A percentile compares a stretch with the other conserved stretches of the same genome.
phyloP scores from a whole-genome alignment of 2,113 vertebrate species.

The Psophia crepitans region DNA sequence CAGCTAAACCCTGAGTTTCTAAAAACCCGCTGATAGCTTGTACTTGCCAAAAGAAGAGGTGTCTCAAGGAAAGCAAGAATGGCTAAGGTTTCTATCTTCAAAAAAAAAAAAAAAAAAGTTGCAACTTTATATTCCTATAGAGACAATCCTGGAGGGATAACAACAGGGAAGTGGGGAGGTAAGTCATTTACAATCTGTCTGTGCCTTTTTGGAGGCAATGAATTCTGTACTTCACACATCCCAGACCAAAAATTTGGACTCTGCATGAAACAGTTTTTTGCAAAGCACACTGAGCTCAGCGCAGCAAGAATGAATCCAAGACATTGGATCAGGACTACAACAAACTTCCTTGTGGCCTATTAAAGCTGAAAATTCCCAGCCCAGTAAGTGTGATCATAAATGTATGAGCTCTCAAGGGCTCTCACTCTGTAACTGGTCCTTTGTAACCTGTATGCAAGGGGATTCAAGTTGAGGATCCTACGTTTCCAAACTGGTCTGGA shows the following conservation, averaged over 20 bases:
- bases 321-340: background rate
- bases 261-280: background rate
- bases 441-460: background rate
- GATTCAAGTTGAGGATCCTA: background rate
- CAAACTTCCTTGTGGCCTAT: background rate
- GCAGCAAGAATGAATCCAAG: background rate
- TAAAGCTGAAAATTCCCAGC: background rate
- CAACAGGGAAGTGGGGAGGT: background rate
- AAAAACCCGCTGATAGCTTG: background rate
- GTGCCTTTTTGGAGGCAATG: background rate
- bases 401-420: background rate
- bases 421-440: background rate
- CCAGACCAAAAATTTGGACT: background rate
- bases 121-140: background rate
- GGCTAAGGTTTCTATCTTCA: background rate
- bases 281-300: background rate
- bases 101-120: background rate
- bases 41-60: background rate
- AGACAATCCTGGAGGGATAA: background rate
- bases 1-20: background rate
- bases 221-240: background rate
- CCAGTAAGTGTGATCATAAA: rapidly evolving
- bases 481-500: background rate
- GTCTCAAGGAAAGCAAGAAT: background rate
- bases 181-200: background rate